Percentiles rank a stretch among this genome's conserved stretches.
These are phyloP conservation scores for Cacatua alba DNA, from an alignment of 2,113 vertebrate species.

Conservation along the genomic window DNA sequence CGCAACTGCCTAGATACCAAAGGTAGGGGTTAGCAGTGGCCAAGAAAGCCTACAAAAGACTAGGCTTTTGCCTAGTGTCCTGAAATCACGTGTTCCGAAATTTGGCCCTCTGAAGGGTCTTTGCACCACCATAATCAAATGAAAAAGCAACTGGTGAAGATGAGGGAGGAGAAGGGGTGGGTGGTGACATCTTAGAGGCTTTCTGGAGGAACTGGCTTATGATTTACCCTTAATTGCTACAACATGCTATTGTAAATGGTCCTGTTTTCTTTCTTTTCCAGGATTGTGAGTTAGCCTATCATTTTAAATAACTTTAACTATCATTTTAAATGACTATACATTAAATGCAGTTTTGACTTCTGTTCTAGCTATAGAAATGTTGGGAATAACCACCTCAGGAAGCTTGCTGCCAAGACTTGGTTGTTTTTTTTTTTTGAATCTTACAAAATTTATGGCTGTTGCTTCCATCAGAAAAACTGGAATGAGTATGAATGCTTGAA, in stretches of 20 bases:
- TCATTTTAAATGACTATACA: not conserved
- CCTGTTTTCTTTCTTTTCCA: not conserved
- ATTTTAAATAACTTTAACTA: not conserved
- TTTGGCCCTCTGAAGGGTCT: not conserved
- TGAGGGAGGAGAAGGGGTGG: not conserved
- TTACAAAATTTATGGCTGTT: not conserved
- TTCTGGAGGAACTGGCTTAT: not conserved
- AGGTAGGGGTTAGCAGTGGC: not conserved
- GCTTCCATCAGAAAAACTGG: conserved; percentile 13
- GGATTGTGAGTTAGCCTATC: not conserved
- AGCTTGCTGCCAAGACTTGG: not conserved
- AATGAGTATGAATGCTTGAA: not conserved
- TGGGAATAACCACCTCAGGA: not conserved
- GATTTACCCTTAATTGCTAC: conserved; percentile 24
- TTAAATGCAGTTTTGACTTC: not conserved
- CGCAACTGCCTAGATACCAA: not conserved
- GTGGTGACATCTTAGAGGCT: not conserved
- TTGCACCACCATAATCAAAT: not conserved
- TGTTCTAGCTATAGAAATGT: conserved; percentile 4
- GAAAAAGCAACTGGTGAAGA: not conserved
- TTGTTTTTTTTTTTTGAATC: not conserved
- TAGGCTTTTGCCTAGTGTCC: not conserved
- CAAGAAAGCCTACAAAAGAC: not conserved
- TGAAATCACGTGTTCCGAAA: not conserved
- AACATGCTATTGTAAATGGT: not conserved